These are phyloP conservation scores for Tenthredo livida DNA, from an alignment of 2,888 invertebrate genomes.

Conservation along the genomic window DNA sequence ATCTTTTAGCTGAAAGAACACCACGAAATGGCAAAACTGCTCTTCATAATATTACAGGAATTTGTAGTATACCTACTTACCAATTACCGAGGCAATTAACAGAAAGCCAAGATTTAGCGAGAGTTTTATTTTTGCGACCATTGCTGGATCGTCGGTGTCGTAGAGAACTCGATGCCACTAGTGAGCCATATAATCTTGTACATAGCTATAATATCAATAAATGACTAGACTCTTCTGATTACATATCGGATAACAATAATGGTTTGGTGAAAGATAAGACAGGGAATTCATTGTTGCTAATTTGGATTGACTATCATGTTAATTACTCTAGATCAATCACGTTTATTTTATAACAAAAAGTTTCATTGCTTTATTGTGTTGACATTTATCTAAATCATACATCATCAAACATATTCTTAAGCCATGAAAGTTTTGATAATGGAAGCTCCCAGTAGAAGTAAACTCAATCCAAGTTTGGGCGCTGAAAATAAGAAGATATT, in stretches of 20 bases:
- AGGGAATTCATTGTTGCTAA: background rate
- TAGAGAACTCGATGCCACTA: background rate
- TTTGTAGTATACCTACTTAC: slow-evolving; percentile 17
- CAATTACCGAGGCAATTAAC: background rate
- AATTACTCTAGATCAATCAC: background rate
- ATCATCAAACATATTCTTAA: background rate
- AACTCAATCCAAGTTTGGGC: slow-evolving; percentile 30
- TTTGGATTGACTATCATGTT: background rate
- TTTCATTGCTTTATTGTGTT: background rate
- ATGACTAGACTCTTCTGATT: background rate
- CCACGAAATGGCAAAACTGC: background rate
- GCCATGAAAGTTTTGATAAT: background rate
- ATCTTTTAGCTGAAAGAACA: background rate
- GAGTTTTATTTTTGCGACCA: slow-evolving; percentile 16
- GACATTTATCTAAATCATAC: background rate
- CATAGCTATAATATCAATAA: background rate
- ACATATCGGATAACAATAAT: background rate
- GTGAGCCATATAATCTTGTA: background rate
- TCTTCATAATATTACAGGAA: background rate
- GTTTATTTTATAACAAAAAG: background rate
- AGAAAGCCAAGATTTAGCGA: background rate
- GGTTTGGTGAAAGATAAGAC: background rate
- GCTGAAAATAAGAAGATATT: slow-evolving; percentile 20
- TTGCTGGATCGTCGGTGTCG: background rate
- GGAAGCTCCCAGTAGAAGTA: slow-evolving; percentile 34